A percentile compares a stretch with the other conserved stretches of the same genome.
Conservation (phyloP, 2,888 invertebrate genomes). For the Notocelia uddmanniana region DNA sequence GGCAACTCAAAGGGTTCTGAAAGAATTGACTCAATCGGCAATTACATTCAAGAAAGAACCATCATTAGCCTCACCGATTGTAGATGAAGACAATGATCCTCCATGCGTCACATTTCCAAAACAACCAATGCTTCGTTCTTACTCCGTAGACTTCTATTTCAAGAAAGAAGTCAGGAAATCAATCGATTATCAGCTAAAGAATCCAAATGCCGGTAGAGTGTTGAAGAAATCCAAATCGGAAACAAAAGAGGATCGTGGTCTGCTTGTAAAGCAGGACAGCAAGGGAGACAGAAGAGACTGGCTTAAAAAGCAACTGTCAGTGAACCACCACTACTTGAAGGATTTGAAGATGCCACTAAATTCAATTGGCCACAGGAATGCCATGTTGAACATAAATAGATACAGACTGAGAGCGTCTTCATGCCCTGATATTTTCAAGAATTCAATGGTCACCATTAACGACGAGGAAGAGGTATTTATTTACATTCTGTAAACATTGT, state of each 20-base stretch:
- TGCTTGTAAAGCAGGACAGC: conserved; percentile 70
- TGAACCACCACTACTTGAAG: conserved; percentile 89
- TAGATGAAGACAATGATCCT: conserved; percentile 59
- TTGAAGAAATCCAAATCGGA: conserved; percentile 66
- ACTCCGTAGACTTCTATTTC: conserved; percentile 67
- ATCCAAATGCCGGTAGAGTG: conserved; percentile 58
- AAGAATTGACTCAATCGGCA: conserved; percentile 30
- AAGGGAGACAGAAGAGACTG: conserved; percentile 78
- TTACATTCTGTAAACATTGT: neutral
- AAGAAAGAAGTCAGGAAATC: conserved; percentile 60
- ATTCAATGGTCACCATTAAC: conserved; percentile 94
- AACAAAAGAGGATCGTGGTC: conserved; percentile 68
- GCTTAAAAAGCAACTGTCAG: conserved; percentile 80
- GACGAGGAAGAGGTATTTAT: conserved; percentile 90
- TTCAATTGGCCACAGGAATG: conserved; percentile 94
- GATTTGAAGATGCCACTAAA: conserved; percentile 91
- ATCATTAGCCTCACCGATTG: neutral
- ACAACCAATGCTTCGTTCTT: conserved; percentile 65
- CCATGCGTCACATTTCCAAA: conserved; percentile 64
- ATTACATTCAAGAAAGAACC: conserved; percentile 9
- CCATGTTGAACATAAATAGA: conserved; percentile 92
- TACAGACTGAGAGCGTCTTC: conserved; percentile 94
- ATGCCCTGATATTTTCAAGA: conserved; percentile 95
- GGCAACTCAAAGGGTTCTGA: conserved; percentile 35
- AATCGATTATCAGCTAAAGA: conserved; percentile 61